A percentile compares a stretch with the other conserved stretches of the same genome.
Conservation (phyloP, 2,113 vertebrate genomes). For the Clarias macrocephalus region DNA sequence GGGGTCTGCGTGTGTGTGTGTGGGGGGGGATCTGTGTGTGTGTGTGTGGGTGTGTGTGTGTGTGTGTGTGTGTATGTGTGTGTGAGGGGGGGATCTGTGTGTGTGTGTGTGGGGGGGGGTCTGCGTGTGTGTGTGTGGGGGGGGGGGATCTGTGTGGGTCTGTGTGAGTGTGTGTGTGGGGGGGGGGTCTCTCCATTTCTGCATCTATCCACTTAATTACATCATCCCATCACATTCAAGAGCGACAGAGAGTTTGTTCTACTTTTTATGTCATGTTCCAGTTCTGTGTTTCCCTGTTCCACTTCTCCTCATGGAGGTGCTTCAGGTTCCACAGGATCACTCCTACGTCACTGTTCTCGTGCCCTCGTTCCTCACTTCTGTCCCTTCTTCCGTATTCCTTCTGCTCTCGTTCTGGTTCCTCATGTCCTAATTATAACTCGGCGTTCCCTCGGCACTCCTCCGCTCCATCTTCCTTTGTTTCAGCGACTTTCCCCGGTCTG, state of each 20-base stretch:
- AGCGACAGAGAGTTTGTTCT: background rate
- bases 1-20: too few species aligned
- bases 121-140: background rate
- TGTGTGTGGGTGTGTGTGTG: too few species aligned
- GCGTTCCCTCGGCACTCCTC: background rate
- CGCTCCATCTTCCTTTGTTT: background rate
- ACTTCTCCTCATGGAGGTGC: background rate
- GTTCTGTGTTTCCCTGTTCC: background rate
- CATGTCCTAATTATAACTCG: background rate
- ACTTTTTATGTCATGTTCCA: background rate
- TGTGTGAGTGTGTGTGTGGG: constrained; percentile 2
- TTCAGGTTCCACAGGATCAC: background rate
- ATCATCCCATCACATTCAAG: constrained; percentile 40
- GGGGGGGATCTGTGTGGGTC: too few species aligned
- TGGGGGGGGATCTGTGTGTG: too few species aligned
- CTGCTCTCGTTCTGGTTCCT: background rate
- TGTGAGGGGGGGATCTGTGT: too few species aligned
- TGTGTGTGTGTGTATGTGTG: too few species aligned
- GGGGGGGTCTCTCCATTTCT: constrained; percentile 2
- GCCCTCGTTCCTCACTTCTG: background rate
- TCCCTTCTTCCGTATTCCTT: background rate
- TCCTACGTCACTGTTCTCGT: background rate
- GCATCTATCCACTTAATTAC: constrained; percentile 35
- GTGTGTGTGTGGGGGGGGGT: background rate
- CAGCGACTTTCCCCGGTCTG: background rate